These are phyloP conservation scores for Centropristis striata DNA, from an alignment of 2,113 vertebrate genomes.

Conservation along the genomic window DNA sequence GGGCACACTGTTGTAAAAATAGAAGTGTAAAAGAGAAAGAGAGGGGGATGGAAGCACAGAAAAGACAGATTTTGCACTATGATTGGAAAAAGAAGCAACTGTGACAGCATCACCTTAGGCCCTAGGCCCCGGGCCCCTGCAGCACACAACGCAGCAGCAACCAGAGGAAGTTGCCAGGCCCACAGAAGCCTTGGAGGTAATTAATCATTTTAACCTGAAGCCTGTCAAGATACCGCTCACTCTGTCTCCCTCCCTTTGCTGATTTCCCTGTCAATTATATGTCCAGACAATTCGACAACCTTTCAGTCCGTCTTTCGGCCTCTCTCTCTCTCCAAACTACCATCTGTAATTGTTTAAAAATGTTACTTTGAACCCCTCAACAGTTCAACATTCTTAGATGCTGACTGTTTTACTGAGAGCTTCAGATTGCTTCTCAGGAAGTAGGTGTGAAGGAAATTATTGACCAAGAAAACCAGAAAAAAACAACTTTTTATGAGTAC, in stretches of 20 bases:
- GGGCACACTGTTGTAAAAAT: not conserved
- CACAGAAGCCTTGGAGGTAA: slow-evolving; percentile 88
- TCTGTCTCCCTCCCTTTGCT: slow-evolving; percentile 84
- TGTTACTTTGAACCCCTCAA: slow-evolving; percentile 77
- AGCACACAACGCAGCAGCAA: slow-evolving; percentile 77
- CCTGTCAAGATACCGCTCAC: slow-evolving; percentile 92
- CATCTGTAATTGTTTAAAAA: slow-evolving; percentile 96
- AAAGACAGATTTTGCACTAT: slow-evolving; percentile 78
- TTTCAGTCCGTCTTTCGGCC: slow-evolving; percentile 77
- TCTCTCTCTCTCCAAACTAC: slow-evolving; percentile 76
- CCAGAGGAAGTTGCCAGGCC: slow-evolving; percentile 93
- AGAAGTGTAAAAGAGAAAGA: slow-evolving; percentile 10
- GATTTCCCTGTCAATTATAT: slow-evolving; percentile 93
- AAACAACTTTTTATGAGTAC: not conserved
- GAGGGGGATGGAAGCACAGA: not conserved
- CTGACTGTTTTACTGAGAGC: slow-evolving; percentile 59
- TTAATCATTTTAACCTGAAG: slow-evolving; percentile 95
- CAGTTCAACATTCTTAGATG: slow-evolving; percentile 83
- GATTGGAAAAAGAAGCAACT: slow-evolving; percentile 87
- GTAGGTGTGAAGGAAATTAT: slow-evolving; percentile 21
- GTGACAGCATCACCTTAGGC: slow-evolving; percentile 86
- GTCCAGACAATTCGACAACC: slow-evolving; percentile 77
- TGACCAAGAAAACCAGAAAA: not conserved
- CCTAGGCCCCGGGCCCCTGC: slow-evolving; percentile 77
- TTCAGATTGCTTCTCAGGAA: slow-evolving; percentile 39